Percentiles rank a stretch among this genome's conserved stretches.
phyloP scores from a whole-genome alignment of 2,113 vertebrate species.

The Channa argus region DNA sequence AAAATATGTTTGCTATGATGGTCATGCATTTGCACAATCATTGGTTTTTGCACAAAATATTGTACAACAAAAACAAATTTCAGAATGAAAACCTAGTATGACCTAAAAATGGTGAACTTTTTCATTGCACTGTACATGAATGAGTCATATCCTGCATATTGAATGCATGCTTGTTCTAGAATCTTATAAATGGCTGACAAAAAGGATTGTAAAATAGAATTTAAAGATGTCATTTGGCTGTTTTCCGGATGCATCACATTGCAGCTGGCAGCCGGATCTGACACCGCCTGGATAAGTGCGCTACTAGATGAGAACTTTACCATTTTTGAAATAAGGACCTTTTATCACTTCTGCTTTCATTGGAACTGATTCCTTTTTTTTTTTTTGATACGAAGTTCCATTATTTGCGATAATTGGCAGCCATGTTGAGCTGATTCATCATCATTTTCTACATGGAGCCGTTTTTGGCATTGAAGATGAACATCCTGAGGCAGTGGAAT shows the following conservation, averaged over 20 bases:
- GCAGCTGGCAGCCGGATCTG: slow-evolving; percentile 37
- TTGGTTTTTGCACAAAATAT: background rate
- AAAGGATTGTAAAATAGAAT: slow-evolving; percentile 24
- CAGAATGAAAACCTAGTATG: too few species aligned
- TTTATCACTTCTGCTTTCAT: slow-evolving; percentile 46
- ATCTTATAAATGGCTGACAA: slow-evolving; percentile 9
- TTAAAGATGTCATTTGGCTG: slow-evolving; percentile 31
- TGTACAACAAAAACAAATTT: too few species aligned
- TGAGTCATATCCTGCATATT: slow-evolving; percentile 56
- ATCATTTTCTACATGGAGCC: slow-evolving; percentile 24
- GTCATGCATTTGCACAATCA: background rate
- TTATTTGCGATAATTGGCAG: slow-evolving; percentile 59
- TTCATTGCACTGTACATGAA: background rate
- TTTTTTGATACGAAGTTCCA: slow-evolving; percentile 27
- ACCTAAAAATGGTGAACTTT: background rate
- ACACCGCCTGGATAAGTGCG: slow-evolving; percentile 33
- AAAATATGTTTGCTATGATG: slow-evolving; percentile 43
- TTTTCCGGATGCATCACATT: slow-evolving; percentile 16
- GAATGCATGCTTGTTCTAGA: slow-evolving; percentile 33
- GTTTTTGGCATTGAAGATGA: slow-evolving; percentile 21
- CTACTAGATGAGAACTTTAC: slow-evolving; percentile 16
- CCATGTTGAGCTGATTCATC: slow-evolving; percentile 47
- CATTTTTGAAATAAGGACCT: slow-evolving; percentile 28
- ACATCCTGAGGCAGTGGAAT: slow-evolving; percentile 21
- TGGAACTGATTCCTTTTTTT: slow-evolving; percentile 40